Base-by-base conservation (phyloP, 2,797 vertebrate genomes). In the Furcifer pardalis region DNA sequence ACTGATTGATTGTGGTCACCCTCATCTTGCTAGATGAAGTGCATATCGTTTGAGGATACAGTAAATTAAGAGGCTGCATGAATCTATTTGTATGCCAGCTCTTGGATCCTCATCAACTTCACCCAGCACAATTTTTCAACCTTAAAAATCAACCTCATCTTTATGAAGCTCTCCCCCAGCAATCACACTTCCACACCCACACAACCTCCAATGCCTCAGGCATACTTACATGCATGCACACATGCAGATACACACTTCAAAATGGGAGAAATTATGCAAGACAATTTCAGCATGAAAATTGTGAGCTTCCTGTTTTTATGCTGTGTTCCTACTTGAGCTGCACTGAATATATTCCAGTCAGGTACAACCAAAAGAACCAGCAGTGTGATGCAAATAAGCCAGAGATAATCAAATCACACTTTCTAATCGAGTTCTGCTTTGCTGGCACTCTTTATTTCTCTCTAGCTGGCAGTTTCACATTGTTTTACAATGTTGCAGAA, bases 371-470 rank as follows among this genome's bases (percentile, higher is more conserved):
- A 84, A 78, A 88, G 82, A 94, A 93, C 90, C 40, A 94, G 87
- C 87, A 89, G 32, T 84, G 86, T 88, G 88, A 95, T 94, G 94
- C 92, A 95, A 95, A 95, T 93, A 91, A 91, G 83, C 86, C 90
- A 89, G 37, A 89, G 87, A 91, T 94, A 95, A 96, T 95, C 88
- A 94, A 94, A 95, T 95, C 91, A 95, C 95, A 90, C 77, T 90
- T 93, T 93, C 92, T 90, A 92, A 94, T 91, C 46, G 23, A 94
- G 90, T 93, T 94, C 93, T 92, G 87, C 90, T 90, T 85, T 90
- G 93, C 91, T 92, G 89, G 94, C 87, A 95, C 91, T 89, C 87
- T 92, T 77, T 94, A 90, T 90, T 95, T 94, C 91, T 94, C 86
- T 92, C 90, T 90, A 87, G 81, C 85, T 68, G 81, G 84, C 89